phyloP scores from a whole-genome alignment of 2,888 invertebrate genomes.

The Anoplius nigerrimus region DNA sequence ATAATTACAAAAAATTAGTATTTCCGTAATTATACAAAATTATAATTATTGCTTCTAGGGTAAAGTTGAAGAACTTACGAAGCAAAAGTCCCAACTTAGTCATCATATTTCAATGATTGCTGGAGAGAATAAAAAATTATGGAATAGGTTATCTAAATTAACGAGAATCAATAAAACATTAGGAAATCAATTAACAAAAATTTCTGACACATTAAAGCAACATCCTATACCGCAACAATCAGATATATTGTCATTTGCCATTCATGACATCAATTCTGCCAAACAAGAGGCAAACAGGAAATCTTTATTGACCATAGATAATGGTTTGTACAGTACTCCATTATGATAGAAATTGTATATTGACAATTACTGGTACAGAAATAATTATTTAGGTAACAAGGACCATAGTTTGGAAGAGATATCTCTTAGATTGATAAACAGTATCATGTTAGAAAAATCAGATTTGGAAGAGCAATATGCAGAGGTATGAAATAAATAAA shows the following conservation, averaged over 20 bases:
- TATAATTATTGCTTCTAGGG: conserved; percentile 74
- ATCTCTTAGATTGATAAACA: conserved; percentile 83
- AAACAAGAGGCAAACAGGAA: conserved; percentile 49
- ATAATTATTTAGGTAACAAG: conserved; percentile 51
- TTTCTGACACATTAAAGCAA: conserved; percentile 76
- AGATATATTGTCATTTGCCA: conserved; percentile 60
- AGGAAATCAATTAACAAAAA: conserved; percentile 76
- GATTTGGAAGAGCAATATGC: conserved; percentile 83
- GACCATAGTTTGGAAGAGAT: conserved; percentile 85
- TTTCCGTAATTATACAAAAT: conserved; percentile 1
- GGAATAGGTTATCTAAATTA: conserved; percentile 83
- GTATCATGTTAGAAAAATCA: conserved; percentile 82
- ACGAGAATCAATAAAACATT: conserved; percentile 79
- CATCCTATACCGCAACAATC: conserved; percentile 67
- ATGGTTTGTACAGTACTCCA: conserved; percentile 48
- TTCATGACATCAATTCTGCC: conserved; percentile 49
- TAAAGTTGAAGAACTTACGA: conserved; percentile 82
- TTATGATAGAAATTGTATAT: not conserved
- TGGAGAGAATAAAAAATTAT: conserved; percentile 86
- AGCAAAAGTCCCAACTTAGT: conserved; percentile 85
- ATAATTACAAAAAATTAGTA: not conserved
- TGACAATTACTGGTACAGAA: not conserved
- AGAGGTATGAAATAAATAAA: conserved; percentile 56
- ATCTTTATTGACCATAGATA: conserved; percentile 39
- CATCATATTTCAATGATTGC: conserved; percentile 89